Evolutionary conservation across 2,888 invertebrate genomes (phyloP), one percentile per base, ranked within the genome.

Genomic region (Drosophila histrio): DNA sequence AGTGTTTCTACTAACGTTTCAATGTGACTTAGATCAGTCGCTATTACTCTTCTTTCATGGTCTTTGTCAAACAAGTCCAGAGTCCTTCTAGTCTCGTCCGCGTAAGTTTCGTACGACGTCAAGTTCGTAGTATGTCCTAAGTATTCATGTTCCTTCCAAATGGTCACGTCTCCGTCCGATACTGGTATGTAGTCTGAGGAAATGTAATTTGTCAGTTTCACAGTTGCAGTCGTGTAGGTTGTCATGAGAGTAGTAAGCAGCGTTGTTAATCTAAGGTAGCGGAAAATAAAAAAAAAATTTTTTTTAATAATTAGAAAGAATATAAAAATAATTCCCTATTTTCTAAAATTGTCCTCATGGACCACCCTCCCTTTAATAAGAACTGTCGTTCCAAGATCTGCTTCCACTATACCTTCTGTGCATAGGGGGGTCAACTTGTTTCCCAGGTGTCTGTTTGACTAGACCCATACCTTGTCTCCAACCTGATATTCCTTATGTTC

Each of bases 401-500:
- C 43, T 11, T 50, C 34, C 19, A 52, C 15, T 30, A 22, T 41
- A 5, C 9, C 39, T 19, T 58, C 49, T 11, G 15, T n/a, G 30
- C 21, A 58, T 19, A 58, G 24, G 13, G 49, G 41, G 7, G 50
- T 21, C 15, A 58, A 9, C 17, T 58, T 50, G 8, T 26, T 47
- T 4, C 54, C 52, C 5, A 54, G 15, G 11, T 32, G n/a, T 9
- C 3, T 41, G 13, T 41, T 41, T 9, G 22, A 24, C 6, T 43
- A 34, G 11, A 13, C 21, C 28, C n/a, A 38, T 15, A 57, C 47
- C 13, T 21, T 49, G 4, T 41, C 41, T 4, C 50, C 26, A 6
- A 50, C 34, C 3, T 43, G 15, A n/a, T 47, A 58, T 9, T 47
- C 22, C 4, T 54, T 56, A 8, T 57, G 92, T n/a, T 7, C 22